Evolutionary conservation across 2,113 vertebrate genomes (phyloP).

Genomic region (Vidua macroura): DNA sequence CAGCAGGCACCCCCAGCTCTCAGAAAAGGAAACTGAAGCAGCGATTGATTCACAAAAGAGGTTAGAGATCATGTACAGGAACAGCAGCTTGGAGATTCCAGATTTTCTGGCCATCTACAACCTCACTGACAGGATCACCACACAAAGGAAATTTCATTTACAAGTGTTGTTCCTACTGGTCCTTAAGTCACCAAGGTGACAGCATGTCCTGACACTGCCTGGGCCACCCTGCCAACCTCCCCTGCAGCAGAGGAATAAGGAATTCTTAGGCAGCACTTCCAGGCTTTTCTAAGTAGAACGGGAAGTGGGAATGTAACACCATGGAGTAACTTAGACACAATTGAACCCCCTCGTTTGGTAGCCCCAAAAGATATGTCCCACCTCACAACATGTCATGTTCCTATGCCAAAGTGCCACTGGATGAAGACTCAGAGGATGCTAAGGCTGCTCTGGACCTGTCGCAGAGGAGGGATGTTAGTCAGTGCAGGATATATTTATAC

Average conservation of each 20-base stretch:
- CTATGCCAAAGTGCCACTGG: background rate
- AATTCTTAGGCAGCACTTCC: background rate
- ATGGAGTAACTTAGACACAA: background rate
- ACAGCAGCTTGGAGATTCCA: background rate
- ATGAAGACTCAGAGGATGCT: background rate
- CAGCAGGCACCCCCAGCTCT: background rate
- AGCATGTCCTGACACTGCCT: fast-evolving
- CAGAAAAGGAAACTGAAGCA: background rate
- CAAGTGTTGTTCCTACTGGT: background rate
- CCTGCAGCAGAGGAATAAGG: background rate
- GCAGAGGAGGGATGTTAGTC: background rate
- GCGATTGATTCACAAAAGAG: background rate
- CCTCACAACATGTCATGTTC: background rate
- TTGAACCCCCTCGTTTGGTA: background rate
- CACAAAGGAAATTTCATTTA: background rate
- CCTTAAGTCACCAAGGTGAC: background rate
- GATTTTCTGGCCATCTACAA: background rate
- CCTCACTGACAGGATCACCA: background rate
- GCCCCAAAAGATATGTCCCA: background rate
- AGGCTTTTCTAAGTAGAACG: fast-evolving
- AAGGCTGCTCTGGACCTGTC: background rate
- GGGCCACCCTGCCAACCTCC: background rate
- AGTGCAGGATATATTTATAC: conserved; percentile 37
- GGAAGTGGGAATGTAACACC: background rate
- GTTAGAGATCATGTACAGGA: background rate